Percentiles rank a stretch among this genome's conserved stretches.
Evolutionary conservation across 2,888 invertebrate genomes (phyloP).

Genomic region (Lobophora halterata): DNA sequence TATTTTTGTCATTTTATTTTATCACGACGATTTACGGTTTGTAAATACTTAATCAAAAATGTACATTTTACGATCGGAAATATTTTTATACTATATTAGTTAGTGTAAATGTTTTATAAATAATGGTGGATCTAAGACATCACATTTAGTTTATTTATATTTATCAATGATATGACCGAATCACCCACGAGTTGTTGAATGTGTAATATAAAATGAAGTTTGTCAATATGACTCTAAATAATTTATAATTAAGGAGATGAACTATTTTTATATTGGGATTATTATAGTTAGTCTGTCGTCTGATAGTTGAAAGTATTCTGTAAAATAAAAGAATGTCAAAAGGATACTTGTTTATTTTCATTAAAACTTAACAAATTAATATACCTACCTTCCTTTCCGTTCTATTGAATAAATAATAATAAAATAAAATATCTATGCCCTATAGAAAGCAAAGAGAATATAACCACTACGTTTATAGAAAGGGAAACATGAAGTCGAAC

Average conservation of each 20-base stretch:
- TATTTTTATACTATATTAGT: conserved; percentile 37
- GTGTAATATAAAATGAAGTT: conserved; percentile 42
- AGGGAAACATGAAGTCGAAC: too few relatives aligned
- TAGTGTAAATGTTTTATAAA: conserved; percentile 21
- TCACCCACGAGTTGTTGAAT: conserved; percentile 53
- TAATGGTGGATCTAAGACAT: conserved; percentile 44
- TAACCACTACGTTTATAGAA: too few relatives aligned
- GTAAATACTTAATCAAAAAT: conserved; percentile 30
- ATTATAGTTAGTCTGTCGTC: conserved; percentile 68
- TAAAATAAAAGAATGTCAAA: conserved; percentile 70
- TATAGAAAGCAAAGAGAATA: too few relatives aligned
- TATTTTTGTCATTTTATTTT: conserved; percentile 38
- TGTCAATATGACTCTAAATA: conserved; percentile 72
- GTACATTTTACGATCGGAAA: conserved; percentile 26
- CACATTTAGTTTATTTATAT: conserved; percentile 42
- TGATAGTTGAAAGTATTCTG: conserved; percentile 73
- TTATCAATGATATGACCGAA: conserved; percentile 21
- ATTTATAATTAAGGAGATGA: conserved; percentile 67
- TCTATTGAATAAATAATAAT: too few relatives aligned
- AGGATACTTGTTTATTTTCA: conserved; percentile 30
- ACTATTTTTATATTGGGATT: conserved; percentile 80
- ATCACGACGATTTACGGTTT: conserved; percentile 28
- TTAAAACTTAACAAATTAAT: neutral
- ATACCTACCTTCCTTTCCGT: too few relatives aligned
- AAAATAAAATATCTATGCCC: too few relatives aligned